Base-by-base conservation (phyloP, 2,888 invertebrate species). In the Matsumyia berberina region DNA sequence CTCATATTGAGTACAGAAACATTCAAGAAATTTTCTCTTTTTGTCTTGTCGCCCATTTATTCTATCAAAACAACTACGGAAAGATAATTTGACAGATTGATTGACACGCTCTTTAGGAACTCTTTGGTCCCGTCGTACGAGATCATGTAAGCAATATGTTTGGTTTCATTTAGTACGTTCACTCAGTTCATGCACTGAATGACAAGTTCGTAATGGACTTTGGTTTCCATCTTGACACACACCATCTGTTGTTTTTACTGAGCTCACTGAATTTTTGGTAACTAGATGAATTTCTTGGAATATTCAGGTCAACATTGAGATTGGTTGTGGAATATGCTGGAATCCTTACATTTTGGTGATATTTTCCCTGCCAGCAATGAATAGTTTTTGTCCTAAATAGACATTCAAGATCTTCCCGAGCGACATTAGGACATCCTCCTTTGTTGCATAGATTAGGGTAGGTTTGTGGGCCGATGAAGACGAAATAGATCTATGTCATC, bases 31-130 rank as follows among this genome's bases (percentile, higher is more conserved):
- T n/a, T 57, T n/a, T 37, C n/a, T n/a, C n/a, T 24, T 7, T 1
- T 29, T 24, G 8, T 58, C 11, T 7, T 8, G 19, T 1, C 0
- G 5, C 5, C 12, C 39, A 9, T 19, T 37, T 37, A 15, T 39
- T 5, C 9, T 15, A 64, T 64, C 49, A 24, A 9, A 35, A 64
- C 62, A 42, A 37, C 0, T 24, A 7, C n/a, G 9, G 17, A 15
- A 42, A 24, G n/a, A 6, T 17, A 0, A 29, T 49, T 49, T 74
- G 74, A 76, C 74, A 66, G 66, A 29, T 57, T 76, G 74, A 76
- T 76, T 76, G 74, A 57, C 74, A 46, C 31, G 5, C 31, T 12
- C 66, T 39, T 17, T 66, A 39, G 49, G 46, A 42, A 49, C 44
- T 49, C 29, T 64, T 57, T 31, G 9, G 37, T 57, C 31, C 12